Base-by-base conservation (phyloP, 2,113 vertebrate species). In the Cephalopholis sonnerati region DNA sequence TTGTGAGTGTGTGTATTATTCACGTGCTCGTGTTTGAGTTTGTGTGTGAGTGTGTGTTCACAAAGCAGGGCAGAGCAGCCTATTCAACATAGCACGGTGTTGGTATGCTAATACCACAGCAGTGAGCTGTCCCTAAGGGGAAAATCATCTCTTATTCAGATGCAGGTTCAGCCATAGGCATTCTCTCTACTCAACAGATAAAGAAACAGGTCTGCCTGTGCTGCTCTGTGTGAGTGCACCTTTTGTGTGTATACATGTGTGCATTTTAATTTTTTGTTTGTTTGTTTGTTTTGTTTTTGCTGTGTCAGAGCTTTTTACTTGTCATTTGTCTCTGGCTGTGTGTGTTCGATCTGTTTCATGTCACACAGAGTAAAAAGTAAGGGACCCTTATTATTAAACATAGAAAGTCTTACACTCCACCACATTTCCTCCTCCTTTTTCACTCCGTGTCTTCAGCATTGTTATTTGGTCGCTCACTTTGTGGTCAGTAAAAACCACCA, bases 121-220 rank as follows among this genome's bases (percentile, higher is more conserved):
- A 82, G 74, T 82, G 91, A 91, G 82, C 79, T 63, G 70, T 87
- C 81, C 89, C 89, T 86, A 18, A 74, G 83, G 88, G 85, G 79
- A 76, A 77, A 91, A 87, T 72, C 86, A 79, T 92, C 83, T 93
- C 82, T 86, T 88, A 88, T 88, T 91, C 85, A 89, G 70, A 81
- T 44, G 79, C 48, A 83, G 75, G 64, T 87, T 89, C 61, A 78
- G 81, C 87, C 86, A 86, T 72, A 57, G 81, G 83, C 74, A 44
- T 83, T 67, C 64, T 83, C 24, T 69, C 51, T 46, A 59, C 74
- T 84, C 79, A 18, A 46, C 74, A 83, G 80, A 86, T 85, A 81
- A 78, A 86, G 68, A 85, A 86, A 69, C 50, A 32, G 39, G 24
- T 64, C 64, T 73, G 55, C 18, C 72, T 59, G 54, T 67, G 71